Base-by-base conservation (phyloP, 2,113 vertebrate species). In the Oncorhynchus masou region DNA sequence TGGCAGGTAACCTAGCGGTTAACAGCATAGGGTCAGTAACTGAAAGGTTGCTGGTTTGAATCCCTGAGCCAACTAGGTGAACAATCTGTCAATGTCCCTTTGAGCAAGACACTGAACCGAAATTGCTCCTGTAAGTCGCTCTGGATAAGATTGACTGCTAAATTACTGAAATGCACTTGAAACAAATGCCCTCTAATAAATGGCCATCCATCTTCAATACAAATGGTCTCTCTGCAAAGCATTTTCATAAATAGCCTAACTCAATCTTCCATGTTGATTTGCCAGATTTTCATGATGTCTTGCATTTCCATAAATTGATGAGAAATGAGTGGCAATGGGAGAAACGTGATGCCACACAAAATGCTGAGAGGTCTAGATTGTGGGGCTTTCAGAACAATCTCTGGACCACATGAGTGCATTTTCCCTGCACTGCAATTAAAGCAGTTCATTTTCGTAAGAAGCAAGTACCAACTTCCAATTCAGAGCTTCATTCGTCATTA, bases 301-400 rank as follows among this genome's bases (percentile, higher is more conserved):
- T 12, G 24, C 60, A 65, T 65, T 20, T 74, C 73, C 62, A 66
- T 74, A 25, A 74, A 67, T 66, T 66, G 48, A 74, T 74, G 60
- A 74, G 62, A 29, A 22, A 64, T 74, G 1, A 20, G 66, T 68
- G 29, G 19, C 31, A 27, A 31, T 31, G 66, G 24, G 13, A 29
- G 29, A 34, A 68, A 31, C 7, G 16, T 20, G 66, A 25, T 68
- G 66, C 29, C 15, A 39, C 66, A 68, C 16, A 3, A 29, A 29
- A 25, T 67, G 19, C 31, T 68, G 66, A 20, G 66, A 15, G 29
- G 27, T 20, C 66, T 27, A 27, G 66, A 68, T 20, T 68, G 66
- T 11, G 29, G 29, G 5, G 27, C 15, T 29, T 54, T 54, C 64
- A 66, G 25, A 66, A 66, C 29, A 29, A 29, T 67, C 66, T 68